Evolutionary conservation across 2,113 vertebrate species (phyloP), one percentile per base, ranked within the genome.

Genomic region (Gymnobelideus leadbeateri): DNA sequence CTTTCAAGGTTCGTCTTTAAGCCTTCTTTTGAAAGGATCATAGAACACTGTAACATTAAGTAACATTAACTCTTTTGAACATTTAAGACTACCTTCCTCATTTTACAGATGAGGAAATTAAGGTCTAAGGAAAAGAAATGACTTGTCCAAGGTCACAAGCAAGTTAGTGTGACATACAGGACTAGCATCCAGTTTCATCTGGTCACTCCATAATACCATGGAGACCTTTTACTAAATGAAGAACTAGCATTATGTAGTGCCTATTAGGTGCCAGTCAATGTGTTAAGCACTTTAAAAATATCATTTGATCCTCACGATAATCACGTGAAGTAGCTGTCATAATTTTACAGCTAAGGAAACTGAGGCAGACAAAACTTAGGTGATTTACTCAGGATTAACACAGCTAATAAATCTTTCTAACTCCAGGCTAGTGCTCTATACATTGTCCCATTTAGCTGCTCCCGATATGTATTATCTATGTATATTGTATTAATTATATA

Each of bases 81-180:
- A 95, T 16, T 19, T 68, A 68, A n/a, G 68, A 43, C 16, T 43
- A 77, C 9, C 16, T 61, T 2, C 52, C 37, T 94, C 91, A 90
- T 89, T 94, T 92, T 91, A 92, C 46, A 54, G 28, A 37, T 94
- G 25, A 68, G 54, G 49, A 92, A 31, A 92, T 14, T 57, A 43
- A 68, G 16, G 25, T 2, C 57, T 92, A 68, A 49, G 95, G 43
- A 96, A 95, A 26, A 92, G 90, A 91, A 53, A 55, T 97, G 95
- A 95, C 9, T 77, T 91, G 28, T 4, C 51, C 21, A 68, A 21
- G 12, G 94, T 61, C 84, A 94, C 50, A 95, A 61, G 43, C 26
- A 95, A 90, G 1, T 89, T 94, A 96, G 7, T 68, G 8, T 25
- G 92, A 97, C n/a, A 93, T 8, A 10, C 3, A 94, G 21, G 21